A percentile compares a stretch with the other conserved stretches of the same genome.
Evolutionary conservation across 2,888 invertebrate species (phyloP).

Genomic region (Silvanus unidentatus): DNA sequence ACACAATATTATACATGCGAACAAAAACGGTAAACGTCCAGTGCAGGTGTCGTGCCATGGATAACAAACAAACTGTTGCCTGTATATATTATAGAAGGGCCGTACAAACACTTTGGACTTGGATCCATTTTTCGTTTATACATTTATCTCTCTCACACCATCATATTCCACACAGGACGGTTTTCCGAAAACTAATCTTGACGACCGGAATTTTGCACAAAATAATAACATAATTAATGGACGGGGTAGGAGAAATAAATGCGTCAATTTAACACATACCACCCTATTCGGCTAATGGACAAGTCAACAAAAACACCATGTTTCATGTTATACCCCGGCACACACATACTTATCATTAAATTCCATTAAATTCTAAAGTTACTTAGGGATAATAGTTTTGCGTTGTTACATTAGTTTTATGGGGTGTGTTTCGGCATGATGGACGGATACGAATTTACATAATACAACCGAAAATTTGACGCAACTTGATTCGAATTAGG

Average conservation of each 20-base stretch:
- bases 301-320: neutral
- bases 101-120: too few species aligned
- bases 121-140: too few species aligned
- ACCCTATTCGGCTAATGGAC: slow-evolving; percentile 4
- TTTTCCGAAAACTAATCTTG: too few species aligned
- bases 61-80: neutral
- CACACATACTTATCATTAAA: slow-evolving; percentile 19
- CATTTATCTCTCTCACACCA: too few species aligned
- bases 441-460: neutral
- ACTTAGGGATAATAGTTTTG: slow-evolving; percentile 5
- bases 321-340: neutral
- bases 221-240: slow-evolving; percentile 5
- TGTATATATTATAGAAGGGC: neutral
- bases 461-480: too few species aligned
- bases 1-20: slow-evolving; percentile 37
- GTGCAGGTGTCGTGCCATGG: slow-evolving; percentile 26
- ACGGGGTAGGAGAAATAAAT: neutral
- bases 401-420: slow-evolving; percentile 2
- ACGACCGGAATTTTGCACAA: neutral
- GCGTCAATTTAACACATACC: slow-evolving; percentile 4
- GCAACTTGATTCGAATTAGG: too few species aligned
- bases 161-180: too few species aligned
- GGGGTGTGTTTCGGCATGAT: neutral
- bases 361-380: slow-evolving; percentile 15
- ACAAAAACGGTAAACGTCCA: slow-evolving; percentile 33